Evolutionary conservation across 2,113 vertebrate genomes (phyloP).

Genomic region (Syrmaticus mikado): DNA sequence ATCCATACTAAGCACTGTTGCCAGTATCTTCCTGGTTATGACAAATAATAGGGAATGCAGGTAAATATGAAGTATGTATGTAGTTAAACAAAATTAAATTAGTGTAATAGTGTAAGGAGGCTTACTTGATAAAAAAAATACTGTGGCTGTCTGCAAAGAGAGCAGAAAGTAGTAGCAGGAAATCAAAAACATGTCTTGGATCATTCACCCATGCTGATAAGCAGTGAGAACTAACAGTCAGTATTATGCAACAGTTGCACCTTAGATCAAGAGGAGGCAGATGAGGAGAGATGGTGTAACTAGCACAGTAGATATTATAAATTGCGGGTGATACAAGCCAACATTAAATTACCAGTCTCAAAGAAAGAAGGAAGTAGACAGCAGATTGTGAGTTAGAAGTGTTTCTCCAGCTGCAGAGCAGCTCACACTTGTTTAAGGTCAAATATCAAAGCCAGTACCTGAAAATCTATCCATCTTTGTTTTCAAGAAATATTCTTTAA

Average conservation of each 20-base stretch:
- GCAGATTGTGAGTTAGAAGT: slow-evolving; percentile 9
- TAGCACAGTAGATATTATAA: background rate
- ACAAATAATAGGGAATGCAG: background rate
- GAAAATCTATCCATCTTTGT: slow-evolving; percentile 8
- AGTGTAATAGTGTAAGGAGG: background rate
- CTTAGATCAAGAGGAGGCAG: background rate
- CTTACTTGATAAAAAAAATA: background rate
- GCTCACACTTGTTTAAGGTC: slow-evolving; percentile 39
- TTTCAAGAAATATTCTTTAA: background rate
- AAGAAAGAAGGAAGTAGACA: slow-evolving; percentile 31
- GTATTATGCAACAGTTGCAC: background rate
- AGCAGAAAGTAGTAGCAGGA: background rate
- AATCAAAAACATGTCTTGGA: background rate
- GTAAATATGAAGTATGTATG: background rate
- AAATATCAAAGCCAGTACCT: slow-evolving; percentile 22
- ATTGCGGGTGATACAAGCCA: background rate
- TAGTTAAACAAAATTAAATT: background rate
- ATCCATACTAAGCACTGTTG: background rate
- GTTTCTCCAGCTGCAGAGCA: slow-evolving; percentile 7
- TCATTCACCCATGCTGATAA: background rate
- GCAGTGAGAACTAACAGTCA: background rate
- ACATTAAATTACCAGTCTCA: background rate
- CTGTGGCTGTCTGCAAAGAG: background rate
- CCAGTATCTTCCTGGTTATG: background rate
- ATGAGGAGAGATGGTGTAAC: background rate